Conservation (phyloP, 2,888 invertebrate genomes). For the Eupithecia subumbrata region DNA sequence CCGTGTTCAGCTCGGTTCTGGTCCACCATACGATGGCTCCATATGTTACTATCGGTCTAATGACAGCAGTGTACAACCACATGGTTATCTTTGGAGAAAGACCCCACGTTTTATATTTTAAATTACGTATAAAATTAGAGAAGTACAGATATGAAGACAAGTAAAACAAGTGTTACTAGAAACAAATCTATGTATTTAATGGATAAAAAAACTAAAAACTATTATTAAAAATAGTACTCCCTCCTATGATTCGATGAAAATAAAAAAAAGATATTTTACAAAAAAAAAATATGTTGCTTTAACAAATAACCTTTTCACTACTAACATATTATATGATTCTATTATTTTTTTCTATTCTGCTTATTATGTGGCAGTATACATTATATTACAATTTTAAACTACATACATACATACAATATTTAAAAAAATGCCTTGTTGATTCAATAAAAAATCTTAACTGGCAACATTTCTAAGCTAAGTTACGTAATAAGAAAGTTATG, state of each 20-base stretch:
- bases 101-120: too few species aligned
- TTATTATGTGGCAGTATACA: constrained; percentile 54
- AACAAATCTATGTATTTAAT: constrained; percentile 71
- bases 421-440: constrained; percentile 39
- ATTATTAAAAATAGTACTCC: constrained; percentile 56
- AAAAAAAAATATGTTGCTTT: constrained; percentile 53
- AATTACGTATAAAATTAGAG: not conserved
- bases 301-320: constrained; percentile 52
- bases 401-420: constrained; percentile 38
- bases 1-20: too few species aligned
- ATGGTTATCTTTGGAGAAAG: too few species aligned
- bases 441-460: constrained; percentile 33
- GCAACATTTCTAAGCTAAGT: constrained; percentile 41
- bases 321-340: constrained; percentile 43
- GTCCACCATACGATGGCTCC: too few species aligned
- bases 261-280: constrained; percentile 58
- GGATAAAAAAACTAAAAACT: constrained; percentile 80
- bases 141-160: constrained; percentile 5
- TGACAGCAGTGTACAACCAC: too few species aligned
- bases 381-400: constrained; percentile 48
- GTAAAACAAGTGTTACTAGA: constrained; percentile 55
- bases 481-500: constrained; percentile 21
- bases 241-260: constrained; percentile 55
- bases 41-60: too few species aligned
- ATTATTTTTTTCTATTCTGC: constrained; percentile 39